These are phyloP conservation scores for Stictocephala bisonia DNA, from an alignment of 2,888 invertebrate species.

Conservation along the genomic window DNA sequence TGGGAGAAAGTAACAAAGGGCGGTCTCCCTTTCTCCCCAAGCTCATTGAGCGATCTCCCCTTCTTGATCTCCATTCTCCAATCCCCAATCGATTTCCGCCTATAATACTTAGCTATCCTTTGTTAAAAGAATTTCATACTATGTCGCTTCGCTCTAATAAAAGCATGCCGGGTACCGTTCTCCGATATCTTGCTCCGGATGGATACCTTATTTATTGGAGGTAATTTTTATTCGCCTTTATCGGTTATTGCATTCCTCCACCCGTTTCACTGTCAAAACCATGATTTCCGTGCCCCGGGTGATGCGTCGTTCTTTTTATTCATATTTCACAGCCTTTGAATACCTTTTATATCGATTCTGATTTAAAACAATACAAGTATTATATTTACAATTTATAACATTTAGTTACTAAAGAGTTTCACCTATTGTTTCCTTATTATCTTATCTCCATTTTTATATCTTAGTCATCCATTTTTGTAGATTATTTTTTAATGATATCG, in stretches of 20 bases:
- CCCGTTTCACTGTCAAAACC: not conserved
- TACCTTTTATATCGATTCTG: no score
- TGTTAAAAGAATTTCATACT: conserved; percentile 35
- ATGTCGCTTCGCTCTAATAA: conserved; percentile 31
- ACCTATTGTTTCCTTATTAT: no score
- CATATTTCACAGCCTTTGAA: no score
- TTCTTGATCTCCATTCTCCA: no score
- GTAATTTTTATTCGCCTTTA: conserved; percentile 35
- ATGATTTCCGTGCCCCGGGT: not conserved
- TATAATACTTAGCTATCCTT: conserved; percentile 35
- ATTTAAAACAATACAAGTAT: no score
- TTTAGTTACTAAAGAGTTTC: no score
- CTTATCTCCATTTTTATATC: no score
- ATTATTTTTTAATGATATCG: no score
- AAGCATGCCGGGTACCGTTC: conserved; percentile 24
- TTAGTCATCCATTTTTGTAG: no score
- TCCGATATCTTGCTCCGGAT: conserved; percentile 21
- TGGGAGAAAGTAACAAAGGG: conserved; percentile 29
- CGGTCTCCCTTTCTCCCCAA: no score
- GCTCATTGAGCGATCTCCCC: not conserved
- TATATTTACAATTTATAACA: no score
- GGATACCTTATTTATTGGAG: conserved; percentile 35
- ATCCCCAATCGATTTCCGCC: conserved; percentile 15
- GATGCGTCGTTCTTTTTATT: no score
- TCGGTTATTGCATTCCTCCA: conserved; percentile 25